phyloP scores from a whole-genome alignment of 23 tunicate species.

The Corella eumyota region DNA sequence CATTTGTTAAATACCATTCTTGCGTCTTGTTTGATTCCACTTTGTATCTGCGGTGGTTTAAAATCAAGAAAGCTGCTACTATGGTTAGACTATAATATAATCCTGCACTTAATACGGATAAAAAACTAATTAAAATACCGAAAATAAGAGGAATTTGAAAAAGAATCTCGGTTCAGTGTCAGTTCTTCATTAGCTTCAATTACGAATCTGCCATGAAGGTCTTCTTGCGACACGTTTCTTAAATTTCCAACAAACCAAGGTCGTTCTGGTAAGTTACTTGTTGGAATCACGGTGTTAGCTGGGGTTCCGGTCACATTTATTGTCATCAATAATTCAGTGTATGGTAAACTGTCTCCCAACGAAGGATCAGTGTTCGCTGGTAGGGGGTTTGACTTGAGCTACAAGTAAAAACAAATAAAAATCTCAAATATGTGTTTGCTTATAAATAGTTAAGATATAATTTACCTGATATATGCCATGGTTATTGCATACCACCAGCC shows the following conservation, averaged over 20 bases:
- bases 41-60: slow-evolving; percentile 8
- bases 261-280: slow-evolving; percentile 8
- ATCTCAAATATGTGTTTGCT: too few relatives aligned
- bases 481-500: slow-evolving; percentile 15
- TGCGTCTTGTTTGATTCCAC: slow-evolving; percentile 11
- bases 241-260: slow-evolving; percentile 13
- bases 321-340: slow-evolving; percentile 7
- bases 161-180: slow-evolving; percentile 7
- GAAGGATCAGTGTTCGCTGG: slow-evolving; percentile 7
- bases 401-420: too few relatives aligned
- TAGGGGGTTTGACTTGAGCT: background rate
- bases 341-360: slow-evolving; percentile 7
- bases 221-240: background rate
- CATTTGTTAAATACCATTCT: slow-evolving; percentile 21
- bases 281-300: slow-evolving; percentile 2
- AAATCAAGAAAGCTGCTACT: too few relatives aligned
- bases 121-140: background rate
- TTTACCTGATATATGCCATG: slow-evolving; percentile 1
- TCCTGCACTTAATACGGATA: too few relatives aligned
- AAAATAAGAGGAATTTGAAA: background rate
- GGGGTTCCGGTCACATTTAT: slow-evolving; percentile 3
- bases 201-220: slow-evolving; percentile 1
- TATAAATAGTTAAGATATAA: too few relatives aligned
- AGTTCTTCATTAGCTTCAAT: slow-evolving; percentile 2
- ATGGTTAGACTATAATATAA: too few relatives aligned